Percentiles rank a stretch among this genome's conserved stretches.
Evolutionary conservation across 2,113 vertebrate species (phyloP).

Genomic region (Astur gentilis): DNA sequence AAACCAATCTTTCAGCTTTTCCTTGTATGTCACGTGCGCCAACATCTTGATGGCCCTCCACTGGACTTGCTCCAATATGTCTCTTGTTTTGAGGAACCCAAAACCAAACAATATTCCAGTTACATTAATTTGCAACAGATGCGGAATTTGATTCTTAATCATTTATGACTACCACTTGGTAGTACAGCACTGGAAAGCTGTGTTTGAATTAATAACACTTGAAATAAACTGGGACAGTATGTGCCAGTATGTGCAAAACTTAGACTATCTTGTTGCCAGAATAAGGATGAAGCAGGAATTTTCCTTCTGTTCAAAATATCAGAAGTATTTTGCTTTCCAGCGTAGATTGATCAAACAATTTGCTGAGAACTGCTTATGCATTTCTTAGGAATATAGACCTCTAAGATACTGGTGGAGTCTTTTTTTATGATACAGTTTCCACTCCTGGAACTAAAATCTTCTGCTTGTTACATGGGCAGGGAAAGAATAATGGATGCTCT

Average conservation of each 20-base stretch:
- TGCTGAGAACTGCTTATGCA: not conserved
- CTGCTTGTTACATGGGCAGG: not conserved
- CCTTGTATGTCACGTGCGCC: rapidly evolving
- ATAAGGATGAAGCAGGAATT: not conserved
- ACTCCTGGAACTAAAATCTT: not conserved
- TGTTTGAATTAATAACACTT: not conserved
- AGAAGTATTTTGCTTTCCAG: not conserved
- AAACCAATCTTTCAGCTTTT: not conserved
- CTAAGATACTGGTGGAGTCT: not conserved
- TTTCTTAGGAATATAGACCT: not conserved
- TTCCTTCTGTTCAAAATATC: not conserved
- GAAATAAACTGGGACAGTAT: not conserved
- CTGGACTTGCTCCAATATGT: not conserved
- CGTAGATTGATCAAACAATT: not conserved
- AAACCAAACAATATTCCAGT: not conserved
- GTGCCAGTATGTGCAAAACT: not conserved
- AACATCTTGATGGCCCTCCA: not conserved
- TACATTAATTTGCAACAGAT: not conserved
- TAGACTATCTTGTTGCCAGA: not conserved
- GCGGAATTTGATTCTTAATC: not conserved
- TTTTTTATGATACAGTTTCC: not conserved
- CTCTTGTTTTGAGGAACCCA: not conserved
- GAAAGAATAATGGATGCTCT: not conserved
- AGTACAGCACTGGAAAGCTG: not conserved
- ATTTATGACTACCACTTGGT: not conserved